Evolutionary conservation across 2,797 vertebrate species (phyloP).

Genomic region (Sebastes steindachneri): DNA sequence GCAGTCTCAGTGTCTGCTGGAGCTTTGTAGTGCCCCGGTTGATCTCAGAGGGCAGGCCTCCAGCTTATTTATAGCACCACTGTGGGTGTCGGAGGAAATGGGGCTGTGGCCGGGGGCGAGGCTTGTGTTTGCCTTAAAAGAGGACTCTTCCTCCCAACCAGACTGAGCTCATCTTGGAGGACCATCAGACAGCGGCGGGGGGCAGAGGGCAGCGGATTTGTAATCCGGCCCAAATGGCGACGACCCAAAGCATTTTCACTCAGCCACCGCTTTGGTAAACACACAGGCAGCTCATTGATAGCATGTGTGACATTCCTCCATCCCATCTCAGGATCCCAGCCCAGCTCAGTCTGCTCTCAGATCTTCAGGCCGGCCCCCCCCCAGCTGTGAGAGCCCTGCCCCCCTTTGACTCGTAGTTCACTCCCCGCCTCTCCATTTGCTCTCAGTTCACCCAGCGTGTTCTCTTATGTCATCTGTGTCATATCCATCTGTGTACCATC

Average conservation of each 20-base stretch:
- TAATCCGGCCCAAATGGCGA: slow-evolving; percentile 60
- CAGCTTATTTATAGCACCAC: slow-evolving; percentile 71
- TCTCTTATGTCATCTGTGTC: slow-evolving; percentile 4
- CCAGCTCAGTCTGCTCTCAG: slow-evolving; percentile 44
- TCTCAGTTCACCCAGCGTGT: slow-evolving; percentile 13
- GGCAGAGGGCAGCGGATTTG: slow-evolving; percentile 34
- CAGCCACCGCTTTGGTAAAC: slow-evolving; percentile 72
- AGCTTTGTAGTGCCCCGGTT: slow-evolving; percentile 54
- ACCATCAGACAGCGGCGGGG: slow-evolving; percentile 22
- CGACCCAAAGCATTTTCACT: slow-evolving; percentile 62
- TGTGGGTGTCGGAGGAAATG: slow-evolving; percentile 74
- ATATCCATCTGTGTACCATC: slow-evolving; percentile 11
- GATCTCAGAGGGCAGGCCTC: slow-evolving; percentile 61
- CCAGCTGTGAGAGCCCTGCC: slow-evolving; percentile 42
- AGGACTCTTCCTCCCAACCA: slow-evolving; percentile 56
- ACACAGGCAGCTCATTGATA: slow-evolving; percentile 75
- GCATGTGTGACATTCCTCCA: slow-evolving; percentile 82
- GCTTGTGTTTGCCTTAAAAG: slow-evolving; percentile 51
- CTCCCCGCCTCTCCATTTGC: slow-evolving; percentile 21
- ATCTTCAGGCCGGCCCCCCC: slow-evolving; percentile 36
- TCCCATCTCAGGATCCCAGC: slow-evolving; percentile 66
- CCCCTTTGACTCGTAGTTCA: slow-evolving; percentile 4
- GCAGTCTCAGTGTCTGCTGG: slow-evolving; percentile 53
- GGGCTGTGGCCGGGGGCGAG: slow-evolving; percentile 57
- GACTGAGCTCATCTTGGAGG: slow-evolving; percentile 50